Evolutionary conservation across 2,888 invertebrate genomes (phyloP).

Genomic region (Onthophagus sagittarius): DNA sequence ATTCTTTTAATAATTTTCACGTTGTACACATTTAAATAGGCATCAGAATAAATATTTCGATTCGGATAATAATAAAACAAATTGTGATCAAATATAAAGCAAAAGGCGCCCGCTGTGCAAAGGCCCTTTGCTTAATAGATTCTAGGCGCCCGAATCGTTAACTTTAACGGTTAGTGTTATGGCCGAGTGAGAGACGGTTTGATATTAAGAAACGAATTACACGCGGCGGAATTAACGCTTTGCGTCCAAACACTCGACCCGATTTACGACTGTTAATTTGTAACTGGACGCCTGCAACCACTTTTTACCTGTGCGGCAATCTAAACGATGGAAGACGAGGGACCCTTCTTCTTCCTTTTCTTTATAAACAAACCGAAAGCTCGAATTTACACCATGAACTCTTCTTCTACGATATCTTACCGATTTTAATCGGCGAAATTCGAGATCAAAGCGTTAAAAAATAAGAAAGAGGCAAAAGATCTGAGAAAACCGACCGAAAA

Average conservation of each 20-base stretch:
- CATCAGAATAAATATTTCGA: neutral
- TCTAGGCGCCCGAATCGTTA: neutral
- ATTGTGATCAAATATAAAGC: neutral
- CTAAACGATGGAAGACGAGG: neutral
- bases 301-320: neutral
- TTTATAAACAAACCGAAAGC: constrained; percentile 1
- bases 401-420: neutral
- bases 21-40: too few relatives aligned
- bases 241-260: neutral
- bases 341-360: neutral
- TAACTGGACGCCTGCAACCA: neutral
- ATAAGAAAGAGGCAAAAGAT: neutral
- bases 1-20: neutral
- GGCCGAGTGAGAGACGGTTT: neutral
- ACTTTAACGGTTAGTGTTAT: neutral
- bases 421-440: constrained; percentile 11
- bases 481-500: neutral
- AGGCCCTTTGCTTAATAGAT: neutral
- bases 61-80: neutral
- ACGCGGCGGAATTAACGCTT: neutral
- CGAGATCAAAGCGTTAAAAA: constrained; percentile 4
- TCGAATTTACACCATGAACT: neutral
- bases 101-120: neutral
- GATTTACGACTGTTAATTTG: constrained; percentile 4
- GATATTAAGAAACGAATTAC: neutral